phyloP scores from a whole-genome alignment of 2,888 invertebrate genomes.

The Tortricodes alternella region DNA sequence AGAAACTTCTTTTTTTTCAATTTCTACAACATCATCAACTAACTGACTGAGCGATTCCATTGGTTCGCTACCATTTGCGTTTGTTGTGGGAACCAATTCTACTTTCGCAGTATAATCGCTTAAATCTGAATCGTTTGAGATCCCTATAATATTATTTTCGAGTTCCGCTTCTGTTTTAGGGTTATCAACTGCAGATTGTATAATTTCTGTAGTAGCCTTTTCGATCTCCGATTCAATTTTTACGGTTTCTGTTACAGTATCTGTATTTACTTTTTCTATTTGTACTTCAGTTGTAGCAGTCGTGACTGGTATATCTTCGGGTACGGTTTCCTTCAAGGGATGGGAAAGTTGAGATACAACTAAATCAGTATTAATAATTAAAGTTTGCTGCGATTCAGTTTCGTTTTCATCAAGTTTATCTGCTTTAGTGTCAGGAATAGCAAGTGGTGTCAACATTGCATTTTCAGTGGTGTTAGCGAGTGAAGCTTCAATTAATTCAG shows the following conservation, averaged over 20 bases:
- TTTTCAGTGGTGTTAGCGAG: constrained; percentile 69
- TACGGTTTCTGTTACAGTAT: neutral
- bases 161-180: neutral
- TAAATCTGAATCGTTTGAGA: neutral
- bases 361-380: constrained; percentile 21
- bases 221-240: neutral
- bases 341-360: constrained; percentile 27
- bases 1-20: neutral
- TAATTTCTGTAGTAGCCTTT: neutral
- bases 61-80: neutral
- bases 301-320: constrained; percentile 2
- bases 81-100: neutral
- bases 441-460: constrained; percentile 53
- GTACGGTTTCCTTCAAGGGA: constrained; percentile 26
- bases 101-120: neutral
- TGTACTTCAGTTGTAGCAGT: constrained; percentile 7
- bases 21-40: neutral
- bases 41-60: neutral
- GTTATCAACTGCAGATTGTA: neutral
- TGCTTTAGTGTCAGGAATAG: constrained; percentile 50
- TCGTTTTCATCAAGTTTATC: constrained; percentile 35
- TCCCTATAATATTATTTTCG: neutral
- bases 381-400: constrained; percentile 8
- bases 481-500: constrained; percentile 72
- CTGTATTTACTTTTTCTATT: neutral